These are phyloP conservation scores for Leptinotarsa rubiginosa DNA, from an alignment of 2,888 invertebrate genomes.

Conservation along the genomic window DNA sequence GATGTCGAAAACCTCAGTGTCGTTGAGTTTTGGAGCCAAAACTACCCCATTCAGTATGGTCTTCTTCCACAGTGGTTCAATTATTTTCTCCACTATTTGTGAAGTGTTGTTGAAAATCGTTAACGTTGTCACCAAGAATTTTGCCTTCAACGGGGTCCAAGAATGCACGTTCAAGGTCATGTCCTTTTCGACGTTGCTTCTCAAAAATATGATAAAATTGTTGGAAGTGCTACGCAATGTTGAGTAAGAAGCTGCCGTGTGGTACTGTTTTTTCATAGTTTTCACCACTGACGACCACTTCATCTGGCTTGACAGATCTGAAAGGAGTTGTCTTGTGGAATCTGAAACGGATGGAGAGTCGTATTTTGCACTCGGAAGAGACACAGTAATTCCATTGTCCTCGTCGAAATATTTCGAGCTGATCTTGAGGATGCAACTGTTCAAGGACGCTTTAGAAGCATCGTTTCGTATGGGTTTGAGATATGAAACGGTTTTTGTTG, in stretches of 20 bases:
- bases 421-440: background rate
- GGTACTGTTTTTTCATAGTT: background rate
- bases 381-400: background rate
- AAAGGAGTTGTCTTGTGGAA: slow-evolving; percentile 11
- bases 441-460: background rate
- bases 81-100: background rate
- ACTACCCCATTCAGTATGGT: background rate
- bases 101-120: slow-evolving; percentile 1
- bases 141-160: background rate
- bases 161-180: slow-evolving; percentile 1
- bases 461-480: background rate
- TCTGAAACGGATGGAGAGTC: background rate
- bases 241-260: background rate
- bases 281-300: background rate
- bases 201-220: slow-evolving; percentile 2
- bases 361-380: background rate
- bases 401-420: background rate
- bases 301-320: background rate
- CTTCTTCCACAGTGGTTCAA: slow-evolving; percentile 2
- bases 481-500: background rate
- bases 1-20: slow-evolving; percentile 9
- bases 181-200: background rate
- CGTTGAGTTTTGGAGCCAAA: slow-evolving; percentile 2
- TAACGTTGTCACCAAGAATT: background rate
- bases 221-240: background rate